These are phyloP conservation scores for Gambusia yucatana DNA, from an alignment of 2,797 vertebrate species.

Conservation along the genomic window DNA sequence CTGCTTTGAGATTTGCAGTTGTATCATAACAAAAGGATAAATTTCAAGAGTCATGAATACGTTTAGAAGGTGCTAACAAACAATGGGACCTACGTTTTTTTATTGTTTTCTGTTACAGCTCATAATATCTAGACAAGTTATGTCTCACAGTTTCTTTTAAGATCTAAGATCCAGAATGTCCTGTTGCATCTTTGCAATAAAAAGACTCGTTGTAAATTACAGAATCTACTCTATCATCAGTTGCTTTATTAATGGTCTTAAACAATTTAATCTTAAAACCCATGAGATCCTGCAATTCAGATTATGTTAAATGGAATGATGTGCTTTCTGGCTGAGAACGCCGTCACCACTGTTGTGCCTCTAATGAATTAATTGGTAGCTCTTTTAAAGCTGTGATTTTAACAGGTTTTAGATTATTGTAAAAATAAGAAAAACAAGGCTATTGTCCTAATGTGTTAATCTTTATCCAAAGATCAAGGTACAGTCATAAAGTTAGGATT, in stretches of 20 bases:
- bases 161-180: no score
- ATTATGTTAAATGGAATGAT: neutral
- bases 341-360: neutral
- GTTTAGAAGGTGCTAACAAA: neutral
- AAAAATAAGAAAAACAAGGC: no score
- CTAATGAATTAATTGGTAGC: neutral
- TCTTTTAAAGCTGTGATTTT: neutral
- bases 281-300: neutral
- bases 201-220: neutral
- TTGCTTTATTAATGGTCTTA: neutral
- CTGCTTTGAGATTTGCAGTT: neutral
- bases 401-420: neutral
- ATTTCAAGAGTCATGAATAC: neutral
- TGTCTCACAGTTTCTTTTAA: neutral
- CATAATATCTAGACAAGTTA: neutral
- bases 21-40: neutral
- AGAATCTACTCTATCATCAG: neutral
- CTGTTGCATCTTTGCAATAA: neutral
- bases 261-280: neutral
- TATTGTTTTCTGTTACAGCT: neutral
- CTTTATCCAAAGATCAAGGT: slow-evolving; percentile 3
- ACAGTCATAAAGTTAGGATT: neutral
- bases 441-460: neutral
- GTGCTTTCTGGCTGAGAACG: neutral
- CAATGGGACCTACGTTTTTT: neutral